These are phyloP conservation scores for Pocota personata DNA, from an alignment of 2,888 invertebrate species.

Conservation along the genomic window DNA sequence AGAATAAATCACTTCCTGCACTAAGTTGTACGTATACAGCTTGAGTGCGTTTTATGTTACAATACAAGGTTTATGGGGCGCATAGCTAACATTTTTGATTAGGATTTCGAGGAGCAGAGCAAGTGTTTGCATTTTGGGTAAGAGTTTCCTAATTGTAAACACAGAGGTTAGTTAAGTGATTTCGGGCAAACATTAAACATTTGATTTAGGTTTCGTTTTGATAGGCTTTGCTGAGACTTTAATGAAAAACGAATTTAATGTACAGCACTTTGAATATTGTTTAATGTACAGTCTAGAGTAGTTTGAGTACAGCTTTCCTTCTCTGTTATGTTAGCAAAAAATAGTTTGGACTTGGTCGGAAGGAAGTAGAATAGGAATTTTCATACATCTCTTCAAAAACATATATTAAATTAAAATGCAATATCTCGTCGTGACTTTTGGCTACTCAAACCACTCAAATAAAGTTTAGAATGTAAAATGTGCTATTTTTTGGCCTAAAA, in stretches of 20 bases:
- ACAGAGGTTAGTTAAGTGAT: neutral
- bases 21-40: neutral
- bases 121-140: neutral
- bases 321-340: too few relatives aligned
- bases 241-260: neutral
- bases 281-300: too few relatives aligned
- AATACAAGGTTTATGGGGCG: neutral
- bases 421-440: too few relatives aligned
- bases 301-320: too few relatives aligned
- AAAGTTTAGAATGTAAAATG: too few relatives aligned
- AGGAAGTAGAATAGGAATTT: too few relatives aligned
- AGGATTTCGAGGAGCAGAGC: neutral
- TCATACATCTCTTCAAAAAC: too few relatives aligned
- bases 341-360: too few relatives aligned
- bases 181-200: neutral
- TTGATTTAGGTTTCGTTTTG: neutral
- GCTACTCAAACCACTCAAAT: too few relatives aligned
- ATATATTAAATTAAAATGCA: too few relatives aligned
- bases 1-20: constrained; percentile 34
- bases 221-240: neutral
- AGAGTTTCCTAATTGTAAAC: neutral
- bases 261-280: too few relatives aligned
- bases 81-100: constrained; percentile 21
- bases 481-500: too few relatives aligned
- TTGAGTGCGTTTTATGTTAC: neutral